A percentile compares a stretch with the other conserved stretches of the same genome.
Evolutionary conservation across 2,113 vertebrate species (phyloP).

Genomic region (Melanostigma gelatinosum): DNA sequence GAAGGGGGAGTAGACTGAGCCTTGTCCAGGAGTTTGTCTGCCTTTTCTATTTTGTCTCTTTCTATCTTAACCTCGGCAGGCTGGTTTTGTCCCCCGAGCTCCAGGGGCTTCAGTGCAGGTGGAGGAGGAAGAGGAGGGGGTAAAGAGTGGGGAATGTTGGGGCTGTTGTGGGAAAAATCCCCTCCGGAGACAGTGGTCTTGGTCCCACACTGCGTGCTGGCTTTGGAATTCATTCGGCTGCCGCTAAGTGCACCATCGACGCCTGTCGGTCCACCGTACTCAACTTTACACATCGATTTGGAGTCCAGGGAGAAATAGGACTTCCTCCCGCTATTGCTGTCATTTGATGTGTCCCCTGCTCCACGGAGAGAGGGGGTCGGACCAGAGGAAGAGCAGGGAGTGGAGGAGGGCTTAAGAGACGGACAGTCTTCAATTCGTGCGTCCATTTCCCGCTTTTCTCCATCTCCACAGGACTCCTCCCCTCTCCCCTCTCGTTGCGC

Average conservation of each 20-base stretch:
- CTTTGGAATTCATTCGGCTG: conserved; percentile 81
- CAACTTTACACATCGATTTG: conserved; percentile 83
- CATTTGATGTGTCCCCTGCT: conserved; percentile 73
- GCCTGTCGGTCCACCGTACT: conserved; percentile 67
- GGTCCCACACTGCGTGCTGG: conserved; percentile 74
- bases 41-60: conserved; percentile 87
- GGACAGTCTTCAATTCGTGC: conserved; percentile 80
- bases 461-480: conserved; percentile 75
- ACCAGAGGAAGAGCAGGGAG: conserved; percentile 77
- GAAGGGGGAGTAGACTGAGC: conserved; percentile 79
- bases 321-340: conserved; percentile 80
- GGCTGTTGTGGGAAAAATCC: conserved; percentile 81
- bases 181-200: conserved; percentile 77
- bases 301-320: conserved; percentile 83
- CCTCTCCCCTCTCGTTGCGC: conserved; percentile 69
- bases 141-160: conserved; percentile 77
- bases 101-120: conserved; percentile 91
- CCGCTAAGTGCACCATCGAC: conserved; percentile 67
- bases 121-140: conserved; percentile 91
- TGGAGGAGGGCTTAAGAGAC: conserved; percentile 83
- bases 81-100: conserved; percentile 80
- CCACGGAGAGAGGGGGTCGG: conserved; percentile 76
- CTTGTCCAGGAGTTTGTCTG: conserved; percentile 81
- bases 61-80: conserved; percentile 84
- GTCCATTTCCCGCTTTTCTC: conserved; percentile 79